Evolutionary conservation across 1,140 invertebrate genomes (phyloP).

Genomic region (Parasteatoda tepidariorum): DNA sequence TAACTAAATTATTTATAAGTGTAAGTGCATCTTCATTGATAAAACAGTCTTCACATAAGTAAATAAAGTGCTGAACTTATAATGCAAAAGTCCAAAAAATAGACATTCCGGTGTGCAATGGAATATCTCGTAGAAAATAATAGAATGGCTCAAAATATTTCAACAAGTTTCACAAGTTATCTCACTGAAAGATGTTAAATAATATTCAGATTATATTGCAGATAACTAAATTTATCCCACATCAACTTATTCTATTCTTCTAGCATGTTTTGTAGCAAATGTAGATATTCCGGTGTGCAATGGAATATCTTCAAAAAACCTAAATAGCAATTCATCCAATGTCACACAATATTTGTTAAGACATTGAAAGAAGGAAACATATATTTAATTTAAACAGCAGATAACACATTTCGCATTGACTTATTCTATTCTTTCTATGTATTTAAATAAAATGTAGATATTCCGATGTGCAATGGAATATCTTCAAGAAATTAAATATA

Average conservation of each 20-base stretch:
- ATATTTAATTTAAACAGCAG: not conserved
- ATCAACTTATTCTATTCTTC: too few species aligned
- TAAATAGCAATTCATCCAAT: too few species aligned
- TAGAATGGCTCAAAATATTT: too few species aligned
- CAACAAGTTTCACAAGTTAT: too few species aligned
- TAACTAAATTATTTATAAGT: not conserved
- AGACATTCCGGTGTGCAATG: not conserved
- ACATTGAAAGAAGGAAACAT: not conserved
- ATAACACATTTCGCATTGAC: not conserved
- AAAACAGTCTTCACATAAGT: not conserved
- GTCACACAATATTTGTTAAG: not conserved
- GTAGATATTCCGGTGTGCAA: not conserved
- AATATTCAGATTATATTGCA: too few species aligned
- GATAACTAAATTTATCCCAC: too few species aligned
- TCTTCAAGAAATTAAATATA: too few species aligned
- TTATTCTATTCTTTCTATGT: not conserved
- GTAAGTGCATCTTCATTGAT: not conserved
- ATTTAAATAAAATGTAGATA: not conserved
- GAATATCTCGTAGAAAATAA: not conserved
- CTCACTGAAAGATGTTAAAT: too few species aligned
- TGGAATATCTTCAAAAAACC: not conserved
- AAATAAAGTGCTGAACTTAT: not conserved
- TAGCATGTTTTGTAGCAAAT: too few species aligned
- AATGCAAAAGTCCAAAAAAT: not conserved
- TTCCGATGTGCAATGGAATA: not conserved